phyloP scores from a whole-genome alignment of 2,113 vertebrate genomes.

The Sylvia atricapilla region DNA sequence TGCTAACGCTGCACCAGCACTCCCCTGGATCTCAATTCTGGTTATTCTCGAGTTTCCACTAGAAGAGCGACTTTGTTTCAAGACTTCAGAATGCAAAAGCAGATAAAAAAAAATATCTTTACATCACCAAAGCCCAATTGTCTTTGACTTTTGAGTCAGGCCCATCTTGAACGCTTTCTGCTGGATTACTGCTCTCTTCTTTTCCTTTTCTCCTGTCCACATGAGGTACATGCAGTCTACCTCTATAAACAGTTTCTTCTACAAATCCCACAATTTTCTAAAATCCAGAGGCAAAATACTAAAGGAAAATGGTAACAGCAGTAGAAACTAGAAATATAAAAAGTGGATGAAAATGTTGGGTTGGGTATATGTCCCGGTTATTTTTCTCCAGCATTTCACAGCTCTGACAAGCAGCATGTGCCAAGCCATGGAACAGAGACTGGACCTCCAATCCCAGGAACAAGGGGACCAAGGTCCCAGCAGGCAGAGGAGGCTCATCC shows the following conservation, averaged over 20 bases:
- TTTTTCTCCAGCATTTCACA: background rate
- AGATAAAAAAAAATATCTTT: background rate
- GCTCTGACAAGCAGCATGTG: background rate
- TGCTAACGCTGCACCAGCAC: background rate
- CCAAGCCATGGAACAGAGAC: background rate
- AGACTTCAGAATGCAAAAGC: background rate
- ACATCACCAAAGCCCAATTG: background rate
- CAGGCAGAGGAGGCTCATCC: background rate
- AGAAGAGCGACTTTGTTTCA: background rate
- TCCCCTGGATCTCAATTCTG: background rate
- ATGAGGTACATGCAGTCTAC: background rate
- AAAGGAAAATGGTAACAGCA: background rate
- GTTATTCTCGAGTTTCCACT: background rate
- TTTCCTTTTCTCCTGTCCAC: background rate
- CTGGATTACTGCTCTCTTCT: background rate
- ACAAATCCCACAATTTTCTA: background rate
- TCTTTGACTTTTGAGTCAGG: background rate
- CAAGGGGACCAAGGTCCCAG: background rate
- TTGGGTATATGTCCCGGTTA: accelerated
- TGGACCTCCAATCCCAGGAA: accelerated
- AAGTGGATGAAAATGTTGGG: accelerated
- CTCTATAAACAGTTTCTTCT: background rate
- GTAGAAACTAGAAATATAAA: background rate
- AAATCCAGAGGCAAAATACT: background rate
- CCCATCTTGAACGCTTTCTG: background rate